Evolutionary conservation across 1,140 invertebrate genomes (phyloP).

Genomic region (Lepidurus couesii): DNA sequence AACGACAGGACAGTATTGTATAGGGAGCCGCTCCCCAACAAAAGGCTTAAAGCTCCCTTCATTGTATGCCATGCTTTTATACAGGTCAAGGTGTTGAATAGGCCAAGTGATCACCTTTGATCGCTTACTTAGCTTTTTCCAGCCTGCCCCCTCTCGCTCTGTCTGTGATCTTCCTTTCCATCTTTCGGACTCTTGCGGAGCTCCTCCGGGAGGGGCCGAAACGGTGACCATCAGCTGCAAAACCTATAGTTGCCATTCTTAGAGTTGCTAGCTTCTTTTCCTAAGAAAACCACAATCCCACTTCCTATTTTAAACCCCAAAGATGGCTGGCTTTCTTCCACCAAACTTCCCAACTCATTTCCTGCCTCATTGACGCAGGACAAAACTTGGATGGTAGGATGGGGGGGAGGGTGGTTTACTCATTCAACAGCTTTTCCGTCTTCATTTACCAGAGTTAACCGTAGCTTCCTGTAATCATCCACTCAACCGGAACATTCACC

Average conservation of each 20-base stretch:
- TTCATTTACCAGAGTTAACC: not conserved
- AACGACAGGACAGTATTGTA: too few relatives aligned
- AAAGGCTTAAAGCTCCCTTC: not conserved
- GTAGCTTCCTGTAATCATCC: constrained; percentile 12
- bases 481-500: not conserved
- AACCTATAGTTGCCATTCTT: too few relatives aligned
- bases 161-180: not conserved
- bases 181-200: not conserved
- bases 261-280: too few relatives aligned
- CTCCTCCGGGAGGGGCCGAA: too few relatives aligned
- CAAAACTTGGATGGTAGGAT: not conserved
- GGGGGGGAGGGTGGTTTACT: not conserved
- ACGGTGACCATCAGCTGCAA: too few relatives aligned
- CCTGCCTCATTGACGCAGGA: constrained; percentile 13
- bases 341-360: constrained; percentile 15
- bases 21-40: too few relatives aligned
- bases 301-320: too few relatives aligned
- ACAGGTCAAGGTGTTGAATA: not conserved
- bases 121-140: not conserved
- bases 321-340: not conserved
- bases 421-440: not conserved
- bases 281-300: too few relatives aligned
- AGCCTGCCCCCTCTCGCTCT: not conserved
- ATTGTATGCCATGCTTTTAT: not conserved
- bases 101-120: constrained; percentile 15